phyloP scores from a whole-genome alignment of 2,113 vertebrate genomes.

The Cyprinodon brontotheroides region DNA sequence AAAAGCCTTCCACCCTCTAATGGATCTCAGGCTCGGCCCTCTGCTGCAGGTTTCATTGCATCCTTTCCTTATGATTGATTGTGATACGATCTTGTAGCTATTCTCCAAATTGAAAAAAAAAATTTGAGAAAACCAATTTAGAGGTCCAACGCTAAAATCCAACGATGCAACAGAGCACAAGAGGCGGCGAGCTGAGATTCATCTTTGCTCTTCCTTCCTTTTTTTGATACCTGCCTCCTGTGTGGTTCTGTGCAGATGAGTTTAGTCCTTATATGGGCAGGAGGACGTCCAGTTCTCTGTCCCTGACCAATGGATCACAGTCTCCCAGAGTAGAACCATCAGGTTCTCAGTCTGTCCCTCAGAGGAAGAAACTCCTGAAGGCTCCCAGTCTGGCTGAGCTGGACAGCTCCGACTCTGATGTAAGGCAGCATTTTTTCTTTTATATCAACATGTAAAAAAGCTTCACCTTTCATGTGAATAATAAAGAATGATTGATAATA shows the following conservation, averaged over 20 bases:
- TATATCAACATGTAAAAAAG: background rate
- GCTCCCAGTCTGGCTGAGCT: constrained; percentile 93
- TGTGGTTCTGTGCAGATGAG: constrained; percentile 83
- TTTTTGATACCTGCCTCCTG: constrained; percentile 17
- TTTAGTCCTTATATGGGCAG: constrained; percentile 82
- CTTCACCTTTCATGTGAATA: background rate
- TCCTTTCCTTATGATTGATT: constrained; percentile 20
- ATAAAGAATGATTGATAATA: constrained; percentile 1
- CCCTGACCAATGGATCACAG: constrained; percentile 79
- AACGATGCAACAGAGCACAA: constrained; percentile 37
- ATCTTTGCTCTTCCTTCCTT: constrained; percentile 1
- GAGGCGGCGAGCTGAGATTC: constrained; percentile 44
- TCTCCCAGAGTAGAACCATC: constrained; percentile 63
- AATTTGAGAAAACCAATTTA: background rate
- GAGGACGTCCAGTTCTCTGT: constrained; percentile 80
- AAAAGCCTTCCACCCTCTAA: constrained; percentile 7
- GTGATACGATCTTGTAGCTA: background rate
- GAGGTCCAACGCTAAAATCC: background rate
- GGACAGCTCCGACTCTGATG: constrained; percentile 95
- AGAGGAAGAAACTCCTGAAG: constrained; percentile 90
- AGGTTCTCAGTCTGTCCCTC: constrained; percentile 73
- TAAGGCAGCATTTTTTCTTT: constrained; percentile 66
- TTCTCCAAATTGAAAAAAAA: background rate
- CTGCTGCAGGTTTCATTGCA: constrained; percentile 35
- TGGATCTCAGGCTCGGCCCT: constrained; percentile 55